Evolutionary conservation across 2,113 vertebrate genomes (phyloP).

Genomic region (Eolophus roseicapilla): DNA sequence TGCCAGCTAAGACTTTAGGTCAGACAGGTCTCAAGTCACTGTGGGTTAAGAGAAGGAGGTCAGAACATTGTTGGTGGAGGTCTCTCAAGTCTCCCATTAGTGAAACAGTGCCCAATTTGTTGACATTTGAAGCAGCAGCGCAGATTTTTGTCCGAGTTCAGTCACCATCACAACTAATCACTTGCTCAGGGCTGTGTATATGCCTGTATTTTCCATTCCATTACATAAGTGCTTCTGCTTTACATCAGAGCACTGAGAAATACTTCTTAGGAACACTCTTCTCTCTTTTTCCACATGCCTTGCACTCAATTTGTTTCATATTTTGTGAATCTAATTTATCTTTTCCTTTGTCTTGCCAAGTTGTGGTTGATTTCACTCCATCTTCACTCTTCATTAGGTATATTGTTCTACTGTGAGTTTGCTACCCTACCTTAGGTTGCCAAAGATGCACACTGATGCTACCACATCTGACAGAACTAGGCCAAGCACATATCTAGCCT

Average conservation of each 20-base stretch:
- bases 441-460: constrained; percentile 39
- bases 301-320: not conserved
- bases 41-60: not conserved
- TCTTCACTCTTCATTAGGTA: not conserved
- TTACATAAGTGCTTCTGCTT: constrained; percentile 43
- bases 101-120: not conserved
- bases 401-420: not conserved
- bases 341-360: not conserved
- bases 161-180: not conserved
- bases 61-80: not conserved
- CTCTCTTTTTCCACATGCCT: not conserved
- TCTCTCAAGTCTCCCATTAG: not conserved
- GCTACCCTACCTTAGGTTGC: not conserved
- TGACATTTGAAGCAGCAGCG: not conserved
- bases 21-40: constrained; percentile 10
- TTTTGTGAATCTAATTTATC: not conserved
- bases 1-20: not conserved
- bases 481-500: constrained; percentile 7
- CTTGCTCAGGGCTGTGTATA: constrained; percentile 11
- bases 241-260: not conserved
- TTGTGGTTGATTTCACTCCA: not conserved
- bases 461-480: constrained; percentile 50
- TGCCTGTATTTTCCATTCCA: constrained; percentile 48
- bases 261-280: not conserved
- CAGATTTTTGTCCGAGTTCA: not conserved